Conservation (phyloP, 1,140 invertebrate species). For the Papilio polytes region DNA sequence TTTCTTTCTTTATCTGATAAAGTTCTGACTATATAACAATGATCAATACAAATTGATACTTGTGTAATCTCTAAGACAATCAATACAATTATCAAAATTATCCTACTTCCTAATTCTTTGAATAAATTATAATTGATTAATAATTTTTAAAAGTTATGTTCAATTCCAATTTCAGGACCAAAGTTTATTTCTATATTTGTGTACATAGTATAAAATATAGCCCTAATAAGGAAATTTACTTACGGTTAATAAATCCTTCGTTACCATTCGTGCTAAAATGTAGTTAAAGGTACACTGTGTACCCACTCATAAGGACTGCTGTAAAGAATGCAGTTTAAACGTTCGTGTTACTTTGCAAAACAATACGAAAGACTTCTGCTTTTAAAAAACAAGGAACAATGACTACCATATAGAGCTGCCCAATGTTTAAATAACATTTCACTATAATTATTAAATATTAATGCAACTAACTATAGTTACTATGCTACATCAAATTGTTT, state of each 20-base stretch:
- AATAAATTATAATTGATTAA: too few relatives aligned
- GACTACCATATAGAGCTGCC: neutral
- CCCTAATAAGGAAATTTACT: too few relatives aligned
- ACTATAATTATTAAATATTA: neutral
- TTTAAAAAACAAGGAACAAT: neutral
- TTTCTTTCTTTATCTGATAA: slow-evolving; percentile 9
- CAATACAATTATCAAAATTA: neutral
- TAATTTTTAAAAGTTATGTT: too few relatives aligned
- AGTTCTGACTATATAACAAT: neutral
- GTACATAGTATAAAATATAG: too few relatives aligned
- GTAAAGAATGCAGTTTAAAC: too few relatives aligned
- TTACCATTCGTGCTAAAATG: too few relatives aligned
- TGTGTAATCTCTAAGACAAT: neutral
- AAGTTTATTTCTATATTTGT: too few relatives aligned
- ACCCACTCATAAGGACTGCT: too few relatives aligned
- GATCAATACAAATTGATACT: neutral
- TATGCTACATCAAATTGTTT: neutral
- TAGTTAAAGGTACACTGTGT: too few relatives aligned
- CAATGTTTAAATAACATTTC: neutral
- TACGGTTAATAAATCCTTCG: too few relatives aligned
- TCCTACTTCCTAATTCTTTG: neutral
- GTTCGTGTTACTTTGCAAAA: neutral
- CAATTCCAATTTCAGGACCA: too few relatives aligned
- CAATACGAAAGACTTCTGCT: neutral
- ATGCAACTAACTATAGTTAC: neutral